Percentiles rank a stretch among this genome's conserved stretches.
These are phyloP conservation scores for Orthosia incerta DNA, from an alignment of 2,888 invertebrate genomes.

Conservation along the genomic window DNA sequence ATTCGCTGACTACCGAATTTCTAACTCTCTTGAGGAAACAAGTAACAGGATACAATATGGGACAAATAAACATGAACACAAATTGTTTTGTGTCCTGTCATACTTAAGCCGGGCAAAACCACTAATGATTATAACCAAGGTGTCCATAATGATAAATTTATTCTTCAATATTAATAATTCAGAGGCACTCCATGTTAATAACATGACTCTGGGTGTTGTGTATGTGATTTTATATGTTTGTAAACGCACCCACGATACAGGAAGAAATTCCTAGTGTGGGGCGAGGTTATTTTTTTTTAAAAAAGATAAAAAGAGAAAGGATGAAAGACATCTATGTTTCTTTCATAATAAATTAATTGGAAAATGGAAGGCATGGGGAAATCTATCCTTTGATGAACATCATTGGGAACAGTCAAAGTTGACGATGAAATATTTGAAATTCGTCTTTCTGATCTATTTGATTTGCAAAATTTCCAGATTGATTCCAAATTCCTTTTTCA, in stretches of 20 bases:
- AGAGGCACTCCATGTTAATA: neutral
- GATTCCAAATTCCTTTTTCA: neutral
- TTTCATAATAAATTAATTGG: neutral
- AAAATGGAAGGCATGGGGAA: neutral
- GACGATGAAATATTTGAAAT: too few relatives aligned
- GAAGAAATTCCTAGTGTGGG: too few relatives aligned
- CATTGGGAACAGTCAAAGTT: too few relatives aligned
- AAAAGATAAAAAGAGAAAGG: too few relatives aligned
- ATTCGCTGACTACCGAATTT: neutral
- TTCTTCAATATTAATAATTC: conserved; percentile 3
- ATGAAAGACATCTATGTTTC: too few relatives aligned
- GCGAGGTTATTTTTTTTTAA: too few relatives aligned
- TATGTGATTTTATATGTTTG: too few relatives aligned
- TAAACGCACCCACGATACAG: too few relatives aligned
- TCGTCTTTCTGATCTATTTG: too few relatives aligned
- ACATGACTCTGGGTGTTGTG: too few relatives aligned
- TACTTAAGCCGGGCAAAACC: conserved; percentile 9
- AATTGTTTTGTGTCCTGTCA: neutral
- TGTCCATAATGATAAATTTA: neutral
- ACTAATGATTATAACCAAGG: neutral
- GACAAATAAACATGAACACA: neutral
- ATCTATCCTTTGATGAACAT: too few relatives aligned
- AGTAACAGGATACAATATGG: neutral
- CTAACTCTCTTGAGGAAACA: conserved; percentile 16
- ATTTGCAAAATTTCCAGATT: too few relatives aligned